Evolutionary conservation across 2,113 vertebrate genomes (phyloP), one percentile per base, ranked within the genome.

Genomic region (Aptenodytes forsteri): DNA sequence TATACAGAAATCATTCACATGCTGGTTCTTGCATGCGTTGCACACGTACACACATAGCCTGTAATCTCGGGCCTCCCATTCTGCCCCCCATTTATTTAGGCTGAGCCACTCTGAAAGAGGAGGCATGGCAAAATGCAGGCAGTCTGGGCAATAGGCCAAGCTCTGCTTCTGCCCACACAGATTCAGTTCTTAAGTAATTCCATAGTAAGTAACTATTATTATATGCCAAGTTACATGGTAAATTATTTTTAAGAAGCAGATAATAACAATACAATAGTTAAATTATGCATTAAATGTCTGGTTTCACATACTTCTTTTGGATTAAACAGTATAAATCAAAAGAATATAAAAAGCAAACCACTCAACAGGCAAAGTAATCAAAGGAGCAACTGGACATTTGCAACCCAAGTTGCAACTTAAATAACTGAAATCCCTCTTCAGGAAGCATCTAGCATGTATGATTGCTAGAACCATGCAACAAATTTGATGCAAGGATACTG

Each of bases 171-270:
- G 83, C 75, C 93, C 89, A 26, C 70, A 85, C 73, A 92, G 91
- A 96, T 91, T 93, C 82, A 96, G 93, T 89, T 89, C 95, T 79
- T 26, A 44, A 95, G 87, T 61, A 91, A 91, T 95, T 97, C 95
- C 83, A 50, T 6, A 89, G 87, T 73, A 92, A 94, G 87, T 82
- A 83, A 91, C 89, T 95, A 73, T 47, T 93, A 92, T 83, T 94
- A 91, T 70, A 93, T 76, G 82, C 84, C 73, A 97, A 94, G 84
- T 91, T 97, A 93, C 67, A 93, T 14, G 66, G 87, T 87, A 69
- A 93, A 91, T 96, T 96, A 96, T 96, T 95, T 94, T 96, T 87
- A 97, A 97, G 86, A 36, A 96, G 94, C 78, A 96, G 89, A 90
- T 96, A 97, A 91, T 82, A 96, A 93, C 62, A 91, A 80, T 29